phyloP scores from a whole-genome alignment of 2,797 vertebrate species.

The Microctenopoma steveboyesi region DNA sequence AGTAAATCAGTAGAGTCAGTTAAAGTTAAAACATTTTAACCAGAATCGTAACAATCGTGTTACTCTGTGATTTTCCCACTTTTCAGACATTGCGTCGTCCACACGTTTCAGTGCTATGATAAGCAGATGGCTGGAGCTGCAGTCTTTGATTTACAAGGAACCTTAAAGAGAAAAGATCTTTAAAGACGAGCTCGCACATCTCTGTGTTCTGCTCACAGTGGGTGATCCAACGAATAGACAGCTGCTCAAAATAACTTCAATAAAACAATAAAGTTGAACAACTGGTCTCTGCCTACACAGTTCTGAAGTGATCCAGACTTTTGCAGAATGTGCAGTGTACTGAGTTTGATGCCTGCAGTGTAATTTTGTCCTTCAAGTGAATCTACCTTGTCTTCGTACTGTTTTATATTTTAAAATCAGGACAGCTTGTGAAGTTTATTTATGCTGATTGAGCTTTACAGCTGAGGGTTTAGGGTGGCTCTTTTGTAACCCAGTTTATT shows the following conservation, averaged over 20 bases:
- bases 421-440: slow-evolving; percentile 5
- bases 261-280: slow-evolving; percentile 26
- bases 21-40: not conserved
- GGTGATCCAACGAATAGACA: slow-evolving; percentile 36
- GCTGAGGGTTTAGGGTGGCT: slow-evolving; percentile 8
- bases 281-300: slow-evolving; percentile 24
- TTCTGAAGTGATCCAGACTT: slow-evolving; percentile 10
- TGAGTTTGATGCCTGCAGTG: slow-evolving; percentile 4
- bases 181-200: not conserved
- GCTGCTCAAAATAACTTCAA: slow-evolving; percentile 53
- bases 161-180: slow-evolving; percentile 1
- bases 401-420: slow-evolving; percentile 2
- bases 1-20: not conserved
- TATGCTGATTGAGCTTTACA: slow-evolving; percentile 16
- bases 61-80: not conserved
- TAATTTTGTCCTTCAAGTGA: not conserved
- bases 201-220: slow-evolving; percentile 28
- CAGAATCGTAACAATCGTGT: not conserved
- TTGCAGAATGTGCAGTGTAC: slow-evolving; percentile 7
- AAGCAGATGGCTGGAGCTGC: slow-evolving; percentile 21
- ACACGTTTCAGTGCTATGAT: not conserved
- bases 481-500: slow-evolving; percentile 33
- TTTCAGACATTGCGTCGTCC: not conserved
- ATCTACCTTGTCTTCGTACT: not conserved
- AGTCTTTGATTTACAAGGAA: slow-evolving; percentile 22